Base-by-base conservation (phyloP, 2,888 invertebrate species). In the Neocrepidodera transversa region DNA sequence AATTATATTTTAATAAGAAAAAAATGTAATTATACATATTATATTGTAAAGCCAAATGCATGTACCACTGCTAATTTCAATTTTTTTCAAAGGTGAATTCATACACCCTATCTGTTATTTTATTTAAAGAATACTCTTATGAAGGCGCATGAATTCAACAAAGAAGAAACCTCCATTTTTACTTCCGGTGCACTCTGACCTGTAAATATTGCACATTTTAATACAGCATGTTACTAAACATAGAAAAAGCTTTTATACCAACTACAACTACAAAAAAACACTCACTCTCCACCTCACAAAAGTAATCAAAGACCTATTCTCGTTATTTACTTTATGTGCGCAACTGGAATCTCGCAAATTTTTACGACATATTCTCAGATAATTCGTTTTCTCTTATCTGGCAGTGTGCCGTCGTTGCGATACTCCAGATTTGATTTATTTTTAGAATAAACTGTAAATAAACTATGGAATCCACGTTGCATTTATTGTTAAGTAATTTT, bases 281-380 rank as follows among this genome's bases (percentile, higher is more conserved):
- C 53, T 62, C 68, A 45, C 43, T 54, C 45, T 65, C 69, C 73
- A 71, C 74, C 75, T 75, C 74, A 71, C 74, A 74, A 68, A 73
- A 74, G 73, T 68, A 66, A 66, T 64, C 7, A 53, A 59, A 67
- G 67, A 70, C 68, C 73, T 68, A 62, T 71, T 69, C 65, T 68
- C 71, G 75, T 68, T 76, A 74, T 74, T 76, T 76, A 74, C 74
- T 70, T 74, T 71, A 69, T 74, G 75, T 75, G 70, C 74, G 63
- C 68, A 18, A 51, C 58, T 62, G 58, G 45, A 58, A 28, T 62
- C 32, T 58, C 26, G 16, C 55, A 50, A 58, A 42, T 47, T 17
- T 43, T n/a, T 35, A 58, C 52, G 58, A 58, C 62, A 55, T 45
- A 52, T 7, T 55, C 30, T 47, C 30, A 58, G 58, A 58, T 62